Evolutionary conservation across 2,797 vertebrate genomes (phyloP), one percentile per base, ranked within the genome.

Genomic region (Limosa lapponica): DNA sequence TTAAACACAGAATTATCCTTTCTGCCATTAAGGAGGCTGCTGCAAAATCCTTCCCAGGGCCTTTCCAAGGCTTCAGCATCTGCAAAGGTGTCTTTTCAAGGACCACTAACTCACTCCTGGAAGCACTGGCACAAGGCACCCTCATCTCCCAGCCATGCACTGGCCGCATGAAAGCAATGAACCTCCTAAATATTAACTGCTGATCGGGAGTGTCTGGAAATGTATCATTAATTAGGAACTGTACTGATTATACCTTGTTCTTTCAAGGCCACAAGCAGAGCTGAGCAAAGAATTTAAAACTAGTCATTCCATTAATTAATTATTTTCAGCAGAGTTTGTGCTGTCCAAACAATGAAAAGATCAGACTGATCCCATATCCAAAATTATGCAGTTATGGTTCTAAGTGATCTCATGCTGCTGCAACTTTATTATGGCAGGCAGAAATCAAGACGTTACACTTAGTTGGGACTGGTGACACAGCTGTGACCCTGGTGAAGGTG

Each of bases 101-200:
- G 62, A 41, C 34, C 52, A 25, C 18, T 57, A 39, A 49, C 32
- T 66, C 51, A 48, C 30, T 65, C 43, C 58, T 82, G 58, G 37
- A 57, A 91, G 52, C 7, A 5, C n/a, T 37, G 43, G 30, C 46
- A 91, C 8, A 65, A 58, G 36, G 34, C 57, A 86, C 30, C 32
- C 27, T 71, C 67, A 19, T 75, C 66, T 82, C 62, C 62, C 62
- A 67, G 43, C 32, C 64, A 23, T 14, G 44, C 2, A 3, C 48
- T 2, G 2, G 23, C 16, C 52, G 9, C 2, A 1, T 0, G 1
- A 61, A 51, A 43, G 49, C 64, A 77, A 30, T 27, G 44, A 93
- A 66, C 43, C 52, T 80, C 64, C 64, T 54, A 34, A 71, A 48
- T 8, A 23, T 80, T 28, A 70, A 52, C 43, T 71, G 82, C 52